A percentile compares a stretch with the other conserved stretches of the same genome.
Conservation (phyloP, 2,113 vertebrate genomes). For the Cyprinodon tularosa region DNA sequence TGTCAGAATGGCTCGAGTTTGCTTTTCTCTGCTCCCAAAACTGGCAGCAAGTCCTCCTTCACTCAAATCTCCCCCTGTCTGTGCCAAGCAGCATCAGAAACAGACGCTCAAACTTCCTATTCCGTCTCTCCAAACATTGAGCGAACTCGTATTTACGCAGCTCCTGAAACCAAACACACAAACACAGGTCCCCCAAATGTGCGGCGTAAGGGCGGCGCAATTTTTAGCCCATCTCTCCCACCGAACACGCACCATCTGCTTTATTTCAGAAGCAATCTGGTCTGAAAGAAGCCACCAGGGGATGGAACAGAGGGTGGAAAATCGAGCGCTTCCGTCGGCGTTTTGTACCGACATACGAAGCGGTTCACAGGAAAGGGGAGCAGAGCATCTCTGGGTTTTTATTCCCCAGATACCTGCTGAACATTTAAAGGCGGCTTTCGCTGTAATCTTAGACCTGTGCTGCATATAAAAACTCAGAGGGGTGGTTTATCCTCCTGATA, state of each 20-base stretch:
- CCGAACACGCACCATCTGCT: conserved; percentile 80
- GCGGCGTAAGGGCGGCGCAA: conserved; percentile 60
- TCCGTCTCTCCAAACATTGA: conserved; percentile 62
- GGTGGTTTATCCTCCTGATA: too few relatives aligned
- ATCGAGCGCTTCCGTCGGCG: conserved; percentile 48
- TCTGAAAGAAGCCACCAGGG: conserved; percentile 68
- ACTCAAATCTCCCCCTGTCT: neutral
- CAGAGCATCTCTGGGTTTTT: conserved; percentile 16
- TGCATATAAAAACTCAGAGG: neutral
- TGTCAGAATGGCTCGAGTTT: conserved; percentile 56
- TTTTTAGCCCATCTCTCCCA: conserved; percentile 78
- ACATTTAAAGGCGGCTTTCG: conserved; percentile 10
- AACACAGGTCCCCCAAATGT: conserved; percentile 67
- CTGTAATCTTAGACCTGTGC: conserved; percentile 13
- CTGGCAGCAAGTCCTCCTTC: conserved; percentile 48
- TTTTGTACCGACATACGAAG: conserved; percentile 66
- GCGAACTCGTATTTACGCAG: conserved; percentile 68
- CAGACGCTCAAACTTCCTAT: conserved; percentile 74
- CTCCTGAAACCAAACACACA: conserved; percentile 55
- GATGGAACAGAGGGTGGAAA: conserved; percentile 70
- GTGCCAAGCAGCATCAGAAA: conserved; percentile 65
- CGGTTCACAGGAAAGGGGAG: conserved; percentile 50
- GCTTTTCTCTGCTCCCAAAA: conserved; percentile 51
- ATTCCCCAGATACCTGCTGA: conserved; percentile 38
- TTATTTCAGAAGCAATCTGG: conserved; percentile 80